A percentile compares a stretch with the other conserved stretches of the same genome.
Conservation (phyloP, 2,113 vertebrate species). For the Percopsis transmontana region DNA sequence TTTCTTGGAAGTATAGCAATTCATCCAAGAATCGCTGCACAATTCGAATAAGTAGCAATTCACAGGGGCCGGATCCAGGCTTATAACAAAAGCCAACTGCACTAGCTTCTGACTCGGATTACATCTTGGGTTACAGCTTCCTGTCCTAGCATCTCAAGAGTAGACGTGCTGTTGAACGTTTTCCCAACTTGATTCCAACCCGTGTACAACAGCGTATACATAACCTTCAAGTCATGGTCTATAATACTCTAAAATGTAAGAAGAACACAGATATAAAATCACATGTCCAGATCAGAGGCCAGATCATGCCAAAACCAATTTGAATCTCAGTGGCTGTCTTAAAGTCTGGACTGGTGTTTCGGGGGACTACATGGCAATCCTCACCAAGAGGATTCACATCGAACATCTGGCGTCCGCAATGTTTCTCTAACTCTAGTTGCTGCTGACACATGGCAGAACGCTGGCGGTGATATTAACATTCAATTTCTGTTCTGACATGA, state of each 20-base stretch:
- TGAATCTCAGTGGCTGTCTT: neutral
- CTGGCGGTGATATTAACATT: slow-evolving; percentile 20
- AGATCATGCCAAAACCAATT: neutral
- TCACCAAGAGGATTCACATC: neutral
- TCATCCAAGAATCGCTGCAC: no score
- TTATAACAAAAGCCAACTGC: neutral
- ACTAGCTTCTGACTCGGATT: neutral
- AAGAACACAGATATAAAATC: neutral
- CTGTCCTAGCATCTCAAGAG: no score
- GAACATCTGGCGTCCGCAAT: slow-evolving; percentile 13
- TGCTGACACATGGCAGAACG: neutral
- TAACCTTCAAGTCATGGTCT: neutral
- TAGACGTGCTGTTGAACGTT: no score
- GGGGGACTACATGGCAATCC: neutral
- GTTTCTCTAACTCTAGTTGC: neutral
- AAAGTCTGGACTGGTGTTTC: neutral
- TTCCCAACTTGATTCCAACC: neutral
- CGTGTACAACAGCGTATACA: neutral
- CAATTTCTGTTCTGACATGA: slow-evolving; percentile 15
- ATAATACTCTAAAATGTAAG: neutral
- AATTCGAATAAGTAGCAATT: no score
- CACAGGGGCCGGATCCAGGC: no score
- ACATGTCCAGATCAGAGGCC: neutral
- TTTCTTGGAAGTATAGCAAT: no score
- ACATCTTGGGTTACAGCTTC: neutral